Evolutionary conservation across 1,140 invertebrate species (phyloP), one percentile per base, ranked within the genome.

Genomic region (Scylla paramamosain): DNA sequence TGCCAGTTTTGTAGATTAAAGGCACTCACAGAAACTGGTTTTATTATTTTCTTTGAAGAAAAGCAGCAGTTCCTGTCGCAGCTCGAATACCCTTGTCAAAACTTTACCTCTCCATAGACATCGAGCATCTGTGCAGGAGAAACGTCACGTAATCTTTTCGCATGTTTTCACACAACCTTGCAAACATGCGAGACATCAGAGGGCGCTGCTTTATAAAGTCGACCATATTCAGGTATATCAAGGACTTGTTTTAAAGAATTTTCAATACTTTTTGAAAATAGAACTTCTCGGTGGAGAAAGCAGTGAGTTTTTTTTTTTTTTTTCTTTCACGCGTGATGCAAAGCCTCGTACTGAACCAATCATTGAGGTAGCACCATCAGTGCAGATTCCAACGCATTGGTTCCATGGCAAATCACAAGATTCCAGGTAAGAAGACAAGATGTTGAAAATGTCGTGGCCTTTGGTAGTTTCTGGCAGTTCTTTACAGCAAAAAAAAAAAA

Each of bases 91-190:
- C 82, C 45, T 88, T 48, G 93, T 52, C 39, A 45, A 52, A 52
- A 94, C 93, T 86, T 94, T 94, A 32, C 93, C 93, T 94, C 83
- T 48, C 29, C 29, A 88, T 45, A 94, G 45, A 83, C 93, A 94
- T 88, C 82, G 32, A 28, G 46, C 93, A 45, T 94, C 82, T 45
- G 93, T 94, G 92, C 46, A 28, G 32, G 45, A 88, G 46, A 67
- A 86, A 32, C 25, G 46, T 94, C 82, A 59, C 84, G 83, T 94
- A n/a, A 94, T 52, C n/a, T 84, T 48, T 94, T 31, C 52, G 67
- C 92, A 93, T 86, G 4, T 94, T 46, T 94, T 94, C 82, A 94
- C 84, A 94, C 93, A 94, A 88, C 82, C 77, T 86, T 77, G 46
- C 59, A 93, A 93, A 93, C 25, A 93, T 29, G 59, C 52, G n/a